A percentile compares a stretch with the other conserved stretches of the same genome.
phyloP scores from a whole-genome alignment of 2,113 vertebrate species.

The Cyphomyrus discorhynchus region DNA sequence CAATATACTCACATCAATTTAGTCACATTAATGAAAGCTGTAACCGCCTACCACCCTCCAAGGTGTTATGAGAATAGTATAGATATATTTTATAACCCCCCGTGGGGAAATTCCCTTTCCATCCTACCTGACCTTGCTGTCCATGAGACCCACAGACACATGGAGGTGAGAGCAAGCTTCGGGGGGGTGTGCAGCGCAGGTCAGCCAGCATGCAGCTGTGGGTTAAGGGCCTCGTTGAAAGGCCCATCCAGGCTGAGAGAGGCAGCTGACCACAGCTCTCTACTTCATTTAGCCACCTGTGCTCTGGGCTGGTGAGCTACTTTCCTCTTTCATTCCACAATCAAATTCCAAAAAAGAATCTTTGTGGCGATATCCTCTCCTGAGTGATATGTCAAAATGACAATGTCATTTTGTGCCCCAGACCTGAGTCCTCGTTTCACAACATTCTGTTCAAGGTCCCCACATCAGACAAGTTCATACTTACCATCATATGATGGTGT shows the following conservation, averaged over 20 bases:
- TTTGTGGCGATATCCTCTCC: neutral
- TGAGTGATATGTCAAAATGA: neutral
- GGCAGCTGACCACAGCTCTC: neutral
- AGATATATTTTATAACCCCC: neutral
- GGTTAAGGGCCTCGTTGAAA: neutral
- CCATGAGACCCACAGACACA: neutral
- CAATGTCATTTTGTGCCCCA: neutral
- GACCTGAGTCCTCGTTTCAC: neutral
- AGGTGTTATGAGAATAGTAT: neutral
- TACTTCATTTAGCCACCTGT: neutral
- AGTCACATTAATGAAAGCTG: neutral
- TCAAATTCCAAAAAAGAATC: neutral
- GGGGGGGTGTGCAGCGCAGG: neutral
- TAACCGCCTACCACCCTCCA: neutral
- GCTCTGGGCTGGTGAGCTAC: neutral
- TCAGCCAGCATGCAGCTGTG: neutral
- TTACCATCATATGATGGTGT: neutral
- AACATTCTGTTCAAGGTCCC: neutral
- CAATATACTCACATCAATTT: neutral
- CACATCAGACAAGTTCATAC: neutral
- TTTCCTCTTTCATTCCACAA: neutral
- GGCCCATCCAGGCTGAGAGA: neutral
- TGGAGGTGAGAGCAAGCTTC: neutral
- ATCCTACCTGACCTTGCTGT: neutral
- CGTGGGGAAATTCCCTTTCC: neutral